These are phyloP conservation scores for Artibeus jamaicensis DNA, from an alignment of 2,797 vertebrate species.

Conservation along the genomic window DNA sequence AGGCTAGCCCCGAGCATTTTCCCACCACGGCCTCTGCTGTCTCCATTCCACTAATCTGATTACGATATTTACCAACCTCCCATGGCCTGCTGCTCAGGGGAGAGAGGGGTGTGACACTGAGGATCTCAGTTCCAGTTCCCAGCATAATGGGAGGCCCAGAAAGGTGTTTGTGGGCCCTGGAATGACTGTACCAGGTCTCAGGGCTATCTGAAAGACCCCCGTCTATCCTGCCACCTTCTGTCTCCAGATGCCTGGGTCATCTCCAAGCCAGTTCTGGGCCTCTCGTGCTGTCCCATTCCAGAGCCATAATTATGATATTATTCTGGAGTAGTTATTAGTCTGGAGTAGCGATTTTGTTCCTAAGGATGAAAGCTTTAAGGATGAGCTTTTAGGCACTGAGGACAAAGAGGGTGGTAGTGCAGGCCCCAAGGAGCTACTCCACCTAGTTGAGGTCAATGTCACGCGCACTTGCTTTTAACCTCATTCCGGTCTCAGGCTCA, in stretches of 20 bases:
- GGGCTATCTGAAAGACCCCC: not conserved
- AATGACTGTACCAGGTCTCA: not conserved
- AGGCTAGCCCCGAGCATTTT: slow-evolving; percentile 62
- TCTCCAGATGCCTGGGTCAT: not conserved
- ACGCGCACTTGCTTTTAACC: not conserved
- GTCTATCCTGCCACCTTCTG: not conserved
- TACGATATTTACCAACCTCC: slow-evolving; percentile 82
- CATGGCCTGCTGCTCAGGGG: slow-evolving; percentile 62
- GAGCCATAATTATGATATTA: not conserved
- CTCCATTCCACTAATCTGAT: slow-evolving; percentile 78
- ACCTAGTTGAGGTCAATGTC: not conserved
- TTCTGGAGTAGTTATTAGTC: not conserved
- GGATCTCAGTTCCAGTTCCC: slow-evolving; percentile 63
- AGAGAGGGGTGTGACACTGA: slow-evolving; percentile 42
- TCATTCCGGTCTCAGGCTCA: not conserved
- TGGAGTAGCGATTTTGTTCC: not conserved
- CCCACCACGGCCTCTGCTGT: slow-evolving; percentile 60
- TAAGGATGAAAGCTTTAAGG: not conserved
- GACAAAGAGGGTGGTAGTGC: not conserved
- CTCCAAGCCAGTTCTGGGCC: not conserved
- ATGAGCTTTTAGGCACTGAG: not conserved
- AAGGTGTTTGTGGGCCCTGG: slow-evolving; percentile 38
- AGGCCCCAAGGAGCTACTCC: not conserved
- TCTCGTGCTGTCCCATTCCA: not conserved
- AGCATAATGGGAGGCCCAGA: slow-evolving; percentile 50